Evolutionary conservation across 2,888 invertebrate species (phyloP), one percentile per base, ranked within the genome.

Genomic region (Pheosia tremula): DNA sequence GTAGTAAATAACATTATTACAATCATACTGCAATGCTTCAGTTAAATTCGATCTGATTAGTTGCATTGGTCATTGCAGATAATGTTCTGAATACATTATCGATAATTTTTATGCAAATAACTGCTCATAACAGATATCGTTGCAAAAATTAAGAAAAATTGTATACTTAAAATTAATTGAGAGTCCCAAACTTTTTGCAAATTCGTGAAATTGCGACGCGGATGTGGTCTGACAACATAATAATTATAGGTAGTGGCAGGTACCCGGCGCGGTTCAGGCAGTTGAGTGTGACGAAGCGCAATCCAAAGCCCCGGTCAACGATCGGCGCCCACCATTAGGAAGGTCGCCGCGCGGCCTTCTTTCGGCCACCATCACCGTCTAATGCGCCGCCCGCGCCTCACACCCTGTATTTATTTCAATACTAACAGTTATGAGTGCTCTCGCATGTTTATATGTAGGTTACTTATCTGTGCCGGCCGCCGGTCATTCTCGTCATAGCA

Each of bases 261-360:
- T 77, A 77, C 71, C 69, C 64, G 63, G 71, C 75, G 79, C 72
- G 74, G 72, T 79, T 82, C 70, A 71, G 68, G 72, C 80, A 79
- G 75, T 73, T 72, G 75, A 74, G 77, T 82, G 80, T 83, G 84
- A 82, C 83, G 83, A 77, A 79, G 81, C 83, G 77, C 69, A 71
- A 74, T 74, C 77, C 69, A 66, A 78, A 77, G 71, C 76, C 67
- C 67, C 86, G 91, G 90, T 91, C 91, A 91, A 89, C 80, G 92
- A 80, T 88, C 92, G 88, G 84, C 83, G 82, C 82, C 85, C 83
- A 86, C 79, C 84, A 84, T 88, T 86, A 84, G 92, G 93, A 90
- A 93, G 93, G 93, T 93, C 93, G 90, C 86, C 82, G 80, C 82
- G 85, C 90, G 93, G 89, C 93, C 93, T 93, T 93, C 92, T 93